Percentiles rank a stretch among this genome's conserved stretches.
Evolutionary conservation across 2,113 vertebrate species (phyloP).

Genomic region (Sorex fumeus): DNA sequence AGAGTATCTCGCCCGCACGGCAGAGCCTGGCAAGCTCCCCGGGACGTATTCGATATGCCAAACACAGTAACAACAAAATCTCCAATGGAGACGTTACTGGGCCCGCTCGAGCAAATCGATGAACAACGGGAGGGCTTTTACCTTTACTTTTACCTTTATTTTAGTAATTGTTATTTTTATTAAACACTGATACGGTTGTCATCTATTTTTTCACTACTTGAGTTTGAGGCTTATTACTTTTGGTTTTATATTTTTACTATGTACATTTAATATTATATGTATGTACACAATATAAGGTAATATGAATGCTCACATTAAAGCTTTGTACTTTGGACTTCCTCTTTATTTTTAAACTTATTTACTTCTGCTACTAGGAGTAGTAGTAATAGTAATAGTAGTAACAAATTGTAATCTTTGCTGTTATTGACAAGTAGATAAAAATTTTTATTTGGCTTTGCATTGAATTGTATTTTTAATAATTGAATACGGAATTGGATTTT

Average conservation of each 20-base stretch:
- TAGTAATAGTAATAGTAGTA: neutral
- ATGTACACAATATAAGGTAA: neutral
- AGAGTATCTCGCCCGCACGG: no score
- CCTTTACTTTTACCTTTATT: no score
- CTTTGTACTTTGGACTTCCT: neutral
- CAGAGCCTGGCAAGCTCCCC: no score
- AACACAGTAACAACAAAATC: no score
- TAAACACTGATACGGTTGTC: neutral
- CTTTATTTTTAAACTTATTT: neutral
- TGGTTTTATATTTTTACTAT: neutral
- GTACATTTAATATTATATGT: neutral
- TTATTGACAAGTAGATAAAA: neutral
- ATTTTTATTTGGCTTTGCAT: neutral
- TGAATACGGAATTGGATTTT: neutral
- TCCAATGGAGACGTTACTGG: no score
- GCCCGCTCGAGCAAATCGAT: no score
- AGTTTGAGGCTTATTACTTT: neutral
- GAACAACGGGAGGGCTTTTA: no score
- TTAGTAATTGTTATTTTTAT: constrained; percentile 6
- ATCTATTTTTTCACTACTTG: neutral
- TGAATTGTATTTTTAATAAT: neutral
- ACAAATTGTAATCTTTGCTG: neutral
- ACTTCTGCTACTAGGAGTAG: neutral
- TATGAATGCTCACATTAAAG: neutral
- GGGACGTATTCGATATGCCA: no score